Conservation (phyloP, 2,797 vertebrate genomes). For the Pipistrellus pygmaeus region DNA sequence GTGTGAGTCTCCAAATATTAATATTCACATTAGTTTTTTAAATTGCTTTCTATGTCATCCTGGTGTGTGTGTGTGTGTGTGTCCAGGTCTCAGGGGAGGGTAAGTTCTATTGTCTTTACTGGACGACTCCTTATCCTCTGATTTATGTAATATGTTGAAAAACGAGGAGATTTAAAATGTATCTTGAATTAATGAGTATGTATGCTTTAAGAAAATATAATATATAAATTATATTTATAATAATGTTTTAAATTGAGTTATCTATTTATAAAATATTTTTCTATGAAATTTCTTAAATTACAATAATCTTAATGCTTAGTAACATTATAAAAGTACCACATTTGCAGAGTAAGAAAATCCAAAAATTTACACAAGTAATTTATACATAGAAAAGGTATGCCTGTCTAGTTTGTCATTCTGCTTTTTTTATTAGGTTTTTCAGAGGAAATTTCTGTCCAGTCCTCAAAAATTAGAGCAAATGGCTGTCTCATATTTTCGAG, state of each 20-base stretch:
- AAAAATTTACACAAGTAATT: background rate
- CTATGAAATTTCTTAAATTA: background rate
- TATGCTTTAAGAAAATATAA: slow-evolving; percentile 20
- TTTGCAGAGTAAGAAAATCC: background rate
- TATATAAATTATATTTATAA: background rate
- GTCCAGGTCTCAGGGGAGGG: rapidly evolving
- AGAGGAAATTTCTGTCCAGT: background rate
- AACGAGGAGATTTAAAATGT: background rate
- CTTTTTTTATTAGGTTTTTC: background rate
- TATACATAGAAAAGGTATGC: background rate
- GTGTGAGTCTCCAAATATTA: background rate
- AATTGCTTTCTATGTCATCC: background rate
- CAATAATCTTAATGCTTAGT: background rate
- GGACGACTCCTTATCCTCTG: background rate
- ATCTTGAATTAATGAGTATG: background rate
- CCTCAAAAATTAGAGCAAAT: background rate
- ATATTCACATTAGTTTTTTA: background rate
- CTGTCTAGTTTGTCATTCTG: background rate
- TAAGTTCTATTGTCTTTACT: background rate
- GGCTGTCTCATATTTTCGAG: background rate
- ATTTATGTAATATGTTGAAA: background rate
- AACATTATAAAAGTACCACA: background rate
- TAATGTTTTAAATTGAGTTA: background rate
- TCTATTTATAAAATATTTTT: background rate
- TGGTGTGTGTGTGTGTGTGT: background rate